Evolutionary conservation across 2,888 invertebrate species (phyloP).

Genomic region (Tachina fera): DNA sequence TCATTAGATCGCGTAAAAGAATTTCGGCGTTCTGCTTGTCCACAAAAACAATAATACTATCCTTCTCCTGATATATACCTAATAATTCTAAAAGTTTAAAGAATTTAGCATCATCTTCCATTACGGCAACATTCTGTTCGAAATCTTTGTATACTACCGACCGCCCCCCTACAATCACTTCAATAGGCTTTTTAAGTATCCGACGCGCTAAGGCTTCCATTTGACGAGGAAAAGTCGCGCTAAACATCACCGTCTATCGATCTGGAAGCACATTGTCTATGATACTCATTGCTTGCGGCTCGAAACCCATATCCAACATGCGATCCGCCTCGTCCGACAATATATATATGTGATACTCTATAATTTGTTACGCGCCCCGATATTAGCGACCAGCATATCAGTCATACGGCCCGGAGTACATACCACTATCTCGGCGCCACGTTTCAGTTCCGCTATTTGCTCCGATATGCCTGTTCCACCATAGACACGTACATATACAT

Average conservation of each 20-base stretch:
- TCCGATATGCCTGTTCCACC: slow-evolving; percentile 98
- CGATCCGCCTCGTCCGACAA: slow-evolving; percentile 98
- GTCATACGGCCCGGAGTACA: slow-evolving; percentile 99
- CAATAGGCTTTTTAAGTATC: slow-evolving; percentile 96
- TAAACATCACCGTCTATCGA: slow-evolving; percentile 99
- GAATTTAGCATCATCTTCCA: slow-evolving; percentile 98
- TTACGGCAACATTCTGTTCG: slow-evolving; percentile 95
- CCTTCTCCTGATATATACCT: slow-evolving; percentile 95
- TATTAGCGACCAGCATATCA: slow-evolving; percentile 99
- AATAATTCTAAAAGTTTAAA: slow-evolving; percentile 98
- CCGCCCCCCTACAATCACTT: slow-evolving; percentile 98
- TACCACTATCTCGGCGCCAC: slow-evolving; percentile 98
- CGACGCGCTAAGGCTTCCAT: slow-evolving; percentile 99
- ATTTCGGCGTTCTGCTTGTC: slow-evolving; percentile 99
- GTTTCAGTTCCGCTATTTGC: slow-evolving; percentile 95
- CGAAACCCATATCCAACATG: slow-evolving; percentile 99
- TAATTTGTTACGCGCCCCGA: slow-evolving; percentile 97
- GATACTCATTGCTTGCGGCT: slow-evolving; percentile 92
- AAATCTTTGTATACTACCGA: slow-evolving; percentile 99
- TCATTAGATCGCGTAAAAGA: slow-evolving; percentile 96
- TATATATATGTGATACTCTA: slow-evolving; percentile 98
- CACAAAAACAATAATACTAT: slow-evolving; percentile 98
- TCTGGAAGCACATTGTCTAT: slow-evolving; percentile 98
- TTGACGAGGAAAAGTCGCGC: slow-evolving; percentile 98
- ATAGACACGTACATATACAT: slow-evolving; percentile 98